These are phyloP conservation scores for Dipodomys spectabilis DNA, from an alignment of 2,113 vertebrate genomes.

Conservation along the genomic window DNA sequence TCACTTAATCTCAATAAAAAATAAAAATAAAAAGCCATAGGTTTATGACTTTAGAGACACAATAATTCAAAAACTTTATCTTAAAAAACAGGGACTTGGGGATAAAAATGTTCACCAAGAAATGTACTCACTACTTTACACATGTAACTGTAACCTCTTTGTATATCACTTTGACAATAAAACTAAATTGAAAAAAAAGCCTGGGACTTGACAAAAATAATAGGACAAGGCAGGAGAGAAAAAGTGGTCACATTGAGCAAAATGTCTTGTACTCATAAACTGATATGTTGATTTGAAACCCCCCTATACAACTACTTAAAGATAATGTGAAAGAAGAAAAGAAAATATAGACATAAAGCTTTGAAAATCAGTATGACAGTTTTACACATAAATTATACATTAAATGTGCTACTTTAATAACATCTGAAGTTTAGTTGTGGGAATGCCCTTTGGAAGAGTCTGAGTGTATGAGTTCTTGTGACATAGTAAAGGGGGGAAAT, in stretches of 20 bases:
- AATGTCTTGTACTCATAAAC: too few species aligned
- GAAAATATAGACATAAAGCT: neutral
- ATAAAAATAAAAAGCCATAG: neutral
- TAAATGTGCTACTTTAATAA: neutral
- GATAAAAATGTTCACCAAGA: neutral
- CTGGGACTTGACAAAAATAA: too few species aligned
- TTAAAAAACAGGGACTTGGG: neutral
- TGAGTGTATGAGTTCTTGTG: neutral
- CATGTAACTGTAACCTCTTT: too few species aligned
- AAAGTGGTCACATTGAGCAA: too few species aligned
- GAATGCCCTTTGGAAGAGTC: neutral
- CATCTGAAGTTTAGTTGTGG: neutral
- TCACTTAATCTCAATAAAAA: too few species aligned
- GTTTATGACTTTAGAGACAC: neutral
- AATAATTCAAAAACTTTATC: neutral
- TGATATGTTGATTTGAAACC: too few species aligned
- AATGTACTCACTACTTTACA: too few species aligned
- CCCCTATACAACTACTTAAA: neutral
- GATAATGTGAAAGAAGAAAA: neutral
- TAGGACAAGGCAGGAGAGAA: too few species aligned
- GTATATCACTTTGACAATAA: too few species aligned
- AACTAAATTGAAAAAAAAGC: too few species aligned
- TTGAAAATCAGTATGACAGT: neutral
- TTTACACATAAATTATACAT: neutral
- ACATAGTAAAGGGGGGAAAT: neutral